Evolutionary conservation across 2,888 invertebrate species (phyloP).

Genomic region (Agonopterix arenella): DNA sequence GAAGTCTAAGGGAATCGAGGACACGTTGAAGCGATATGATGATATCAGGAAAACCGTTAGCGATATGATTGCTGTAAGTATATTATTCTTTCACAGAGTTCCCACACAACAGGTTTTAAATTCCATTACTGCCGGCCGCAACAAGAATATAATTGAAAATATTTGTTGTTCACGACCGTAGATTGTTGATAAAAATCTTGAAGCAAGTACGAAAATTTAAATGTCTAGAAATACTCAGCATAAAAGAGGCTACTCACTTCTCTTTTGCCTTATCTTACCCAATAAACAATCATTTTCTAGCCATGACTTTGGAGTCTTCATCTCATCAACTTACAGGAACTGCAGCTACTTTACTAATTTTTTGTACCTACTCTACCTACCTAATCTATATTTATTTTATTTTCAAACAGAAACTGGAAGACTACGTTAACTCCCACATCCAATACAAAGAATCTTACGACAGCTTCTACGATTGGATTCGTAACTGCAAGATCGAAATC

Average conservation of each 20-base stretch:
- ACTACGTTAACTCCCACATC: slow-evolving; percentile 91
- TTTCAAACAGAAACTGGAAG: slow-evolving; percentile 78
- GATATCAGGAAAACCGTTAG: slow-evolving; percentile 80
- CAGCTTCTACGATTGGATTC: slow-evolving; percentile 90
- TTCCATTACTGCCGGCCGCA: background rate
- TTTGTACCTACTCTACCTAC: too few relatives aligned
- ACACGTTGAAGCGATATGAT: slow-evolving; percentile 83
- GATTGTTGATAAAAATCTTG: too few relatives aligned
- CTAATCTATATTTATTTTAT: too few relatives aligned
- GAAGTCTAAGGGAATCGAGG: slow-evolving; percentile 81
- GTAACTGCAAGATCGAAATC: slow-evolving; percentile 86
- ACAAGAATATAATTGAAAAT: background rate
- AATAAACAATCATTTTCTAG: too few relatives aligned
- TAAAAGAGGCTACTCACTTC: too few relatives aligned
- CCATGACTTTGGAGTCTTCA: too few relatives aligned
- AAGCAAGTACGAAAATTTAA: too few relatives aligned
- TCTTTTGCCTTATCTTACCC: too few relatives aligned
- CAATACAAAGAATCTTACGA: slow-evolving; percentile 89
- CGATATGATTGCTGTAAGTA: slow-evolving; percentile 79
- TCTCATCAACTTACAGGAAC: too few relatives aligned
- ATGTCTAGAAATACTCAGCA: too few relatives aligned
- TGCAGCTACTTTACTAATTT: too few relatives aligned
- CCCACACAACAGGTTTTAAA: background rate
- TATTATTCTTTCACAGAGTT: background rate
- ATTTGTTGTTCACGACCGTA: background rate